Percentiles rank a stretch among this genome's conserved stretches.
Conservation (phyloP, 2,113 vertebrate species). For the Lethenteron camtschaticum region DNA sequence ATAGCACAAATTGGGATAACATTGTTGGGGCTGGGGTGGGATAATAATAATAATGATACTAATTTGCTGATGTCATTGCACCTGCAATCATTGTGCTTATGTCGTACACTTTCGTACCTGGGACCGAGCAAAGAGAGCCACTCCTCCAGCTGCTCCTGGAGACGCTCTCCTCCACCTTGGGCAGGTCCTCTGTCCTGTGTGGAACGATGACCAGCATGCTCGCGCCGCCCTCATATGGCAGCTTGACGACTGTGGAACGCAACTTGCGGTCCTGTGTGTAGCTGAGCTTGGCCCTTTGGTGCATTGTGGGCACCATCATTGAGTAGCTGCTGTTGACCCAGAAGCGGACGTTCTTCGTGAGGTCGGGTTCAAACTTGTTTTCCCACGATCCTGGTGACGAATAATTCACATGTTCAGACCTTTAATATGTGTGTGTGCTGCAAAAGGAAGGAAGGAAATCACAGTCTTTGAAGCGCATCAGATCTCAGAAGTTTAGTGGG, state of each 20-base stretch:
- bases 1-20: too few species aligned
- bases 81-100: too few species aligned
- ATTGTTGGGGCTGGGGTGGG: too few species aligned
- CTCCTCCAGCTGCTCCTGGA: slow-evolving; percentile 57
- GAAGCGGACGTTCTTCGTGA: slow-evolving; percentile 31
- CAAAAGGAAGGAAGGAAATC: not conserved
- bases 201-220: slow-evolving; percentile 58
- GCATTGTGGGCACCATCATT: slow-evolving; percentile 56
- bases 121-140: not conserved
- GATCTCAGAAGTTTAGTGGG: not conserved
- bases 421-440: not conserved
- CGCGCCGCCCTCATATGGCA: slow-evolving; percentile 42
- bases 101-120: too few species aligned
- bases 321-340: slow-evolving; percentile 49
- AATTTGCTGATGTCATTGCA: too few species aligned
- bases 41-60: too few species aligned
- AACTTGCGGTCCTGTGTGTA: slow-evolving; percentile 29
- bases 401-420: not conserved
- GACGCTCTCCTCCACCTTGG: slow-evolving; percentile 88
- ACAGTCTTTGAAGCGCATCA: not conserved
- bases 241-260: slow-evolving; percentile 36
- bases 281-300: slow-evolving; percentile 26
- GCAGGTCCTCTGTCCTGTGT: slow-evolving; percentile 37
- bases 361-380: slow-evolving; percentile 30
- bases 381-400: slow-evolving; percentile 40